A percentile compares a stretch with the other conserved stretches of the same genome.
Evolutionary conservation across 1,140 invertebrate species (phyloP).

Genomic region (Drosophila novamexicana): DNA sequence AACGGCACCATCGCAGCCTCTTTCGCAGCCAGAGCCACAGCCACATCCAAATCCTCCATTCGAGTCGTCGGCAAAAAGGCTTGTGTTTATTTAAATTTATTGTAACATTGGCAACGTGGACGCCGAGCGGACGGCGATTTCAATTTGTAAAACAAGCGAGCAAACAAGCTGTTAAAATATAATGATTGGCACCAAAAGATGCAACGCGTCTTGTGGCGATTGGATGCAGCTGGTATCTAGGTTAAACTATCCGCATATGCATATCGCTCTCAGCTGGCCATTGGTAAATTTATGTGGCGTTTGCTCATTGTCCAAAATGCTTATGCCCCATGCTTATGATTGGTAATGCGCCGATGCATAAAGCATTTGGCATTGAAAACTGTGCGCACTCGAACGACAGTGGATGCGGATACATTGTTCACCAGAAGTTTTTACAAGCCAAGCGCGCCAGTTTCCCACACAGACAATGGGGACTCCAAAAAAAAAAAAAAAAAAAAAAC

Average conservation of each 20-base stretch:
- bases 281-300: slow-evolving; percentile 75
- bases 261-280: slow-evolving; percentile 56
- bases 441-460: slow-evolving; percentile 73
- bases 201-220: not conserved
- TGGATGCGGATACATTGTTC: slow-evolving; percentile 70
- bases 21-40: slow-evolving; percentile 19
- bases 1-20: slow-evolving; percentile 41
- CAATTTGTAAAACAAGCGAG: slow-evolving; percentile 83
- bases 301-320: slow-evolving; percentile 65
- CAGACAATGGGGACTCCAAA: slow-evolving; percentile 67
- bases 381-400: slow-evolving; percentile 14
- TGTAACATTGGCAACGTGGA: slow-evolving; percentile 69
- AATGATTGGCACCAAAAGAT: slow-evolving; percentile 72
- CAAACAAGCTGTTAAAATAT: slow-evolving; percentile 83
- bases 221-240: slow-evolving; percentile 27
- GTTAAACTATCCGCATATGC: slow-evolving; percentile 79
- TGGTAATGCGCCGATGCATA: slow-evolving; percentile 70
- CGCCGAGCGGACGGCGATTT: slow-evolving; percentile 60
- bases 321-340: slow-evolving; percentile 65
- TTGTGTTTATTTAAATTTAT: slow-evolving; percentile 83
- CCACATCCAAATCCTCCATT: slow-evolving; percentile 5
- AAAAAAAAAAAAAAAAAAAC: slow-evolving; percentile 2
- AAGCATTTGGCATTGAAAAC: slow-evolving; percentile 81
- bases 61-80: slow-evolving; percentile 60
- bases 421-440: slow-evolving; percentile 61